A percentile compares a stretch with the other conserved stretches of the same genome.
Conservation (phyloP, 2,888 invertebrate species). For the Oligia strigilis region DNA sequence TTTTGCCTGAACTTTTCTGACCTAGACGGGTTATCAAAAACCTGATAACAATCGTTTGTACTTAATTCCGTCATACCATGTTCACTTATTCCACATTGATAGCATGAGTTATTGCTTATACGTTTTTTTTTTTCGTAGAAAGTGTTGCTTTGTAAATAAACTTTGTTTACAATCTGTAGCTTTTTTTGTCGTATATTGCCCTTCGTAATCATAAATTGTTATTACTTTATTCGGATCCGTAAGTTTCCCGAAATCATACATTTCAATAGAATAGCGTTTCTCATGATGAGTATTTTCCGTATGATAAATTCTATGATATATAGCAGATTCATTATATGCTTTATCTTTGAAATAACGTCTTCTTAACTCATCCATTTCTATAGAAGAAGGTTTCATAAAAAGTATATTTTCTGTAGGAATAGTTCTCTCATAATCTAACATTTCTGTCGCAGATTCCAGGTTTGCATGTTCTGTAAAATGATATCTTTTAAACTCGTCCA, state of each 20-base stretch:
- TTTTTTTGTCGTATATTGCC: neutral
- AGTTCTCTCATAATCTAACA: neutral
- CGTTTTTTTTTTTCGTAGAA: neutral
- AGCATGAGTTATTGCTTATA: slow-evolving; percentile 59
- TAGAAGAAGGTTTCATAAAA: slow-evolving; percentile 2
- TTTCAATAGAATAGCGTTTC: neutral
- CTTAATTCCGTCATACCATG: neutral
- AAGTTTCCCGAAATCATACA: neutral
- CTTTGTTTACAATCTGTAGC: neutral
- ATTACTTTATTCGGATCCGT: neutral
- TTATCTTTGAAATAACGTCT: neutral
- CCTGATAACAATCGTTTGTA: slow-evolving; percentile 57
- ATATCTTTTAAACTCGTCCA: neutral
- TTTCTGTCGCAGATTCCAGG: neutral
- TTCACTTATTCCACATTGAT: slow-evolving; percentile 67
- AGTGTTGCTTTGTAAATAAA: neutral
- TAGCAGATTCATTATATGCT: neutral
- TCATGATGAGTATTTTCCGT: neutral
- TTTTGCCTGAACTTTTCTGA: neutral
- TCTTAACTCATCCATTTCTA: slow-evolving; percentile 20
- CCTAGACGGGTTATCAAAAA: slow-evolving; percentile 42
- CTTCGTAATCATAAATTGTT: slow-evolving; percentile 7
- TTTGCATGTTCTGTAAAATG: neutral
- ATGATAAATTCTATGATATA: neutral
- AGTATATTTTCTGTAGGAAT: neutral